Percentiles rank a stretch among this genome's conserved stretches.
phyloP scores from a whole-genome alignment of 2,797 vertebrate genomes.

The Gymnopithys bicolor region DNA sequence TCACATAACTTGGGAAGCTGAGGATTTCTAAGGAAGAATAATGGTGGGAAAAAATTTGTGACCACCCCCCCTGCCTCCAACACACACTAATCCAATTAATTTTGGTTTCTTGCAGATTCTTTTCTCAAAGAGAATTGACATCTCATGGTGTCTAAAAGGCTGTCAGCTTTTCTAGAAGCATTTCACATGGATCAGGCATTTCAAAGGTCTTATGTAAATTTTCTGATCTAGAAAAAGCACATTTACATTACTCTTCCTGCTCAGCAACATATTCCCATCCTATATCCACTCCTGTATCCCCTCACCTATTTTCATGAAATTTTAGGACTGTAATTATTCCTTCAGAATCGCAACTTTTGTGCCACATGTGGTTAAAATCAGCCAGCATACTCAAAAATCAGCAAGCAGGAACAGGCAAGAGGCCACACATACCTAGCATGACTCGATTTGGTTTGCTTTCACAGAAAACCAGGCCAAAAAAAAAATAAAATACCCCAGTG shows the following conservation, averaged over 20 bases:
- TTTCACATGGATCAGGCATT: background rate
- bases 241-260: background rate
- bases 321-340: background rate
- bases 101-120: background rate
- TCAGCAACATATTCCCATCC: background rate
- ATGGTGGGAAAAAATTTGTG: background rate
- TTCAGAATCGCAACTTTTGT: background rate
- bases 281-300: background rate
- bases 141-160: background rate
- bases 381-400: background rate
- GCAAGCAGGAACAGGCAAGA: background rate
- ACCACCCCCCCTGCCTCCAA: background rate
- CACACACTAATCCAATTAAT: background rate
- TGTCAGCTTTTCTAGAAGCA: background rate
- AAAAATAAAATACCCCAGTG: background rate
- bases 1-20: background rate
- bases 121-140: constrained; percentile 8
- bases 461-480: background rate
- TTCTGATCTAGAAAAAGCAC: background rate
- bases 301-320: background rate
- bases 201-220: constrained; percentile 21
- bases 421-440: background rate
- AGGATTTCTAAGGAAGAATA: background rate
- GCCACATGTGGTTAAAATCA: background rate
- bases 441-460: background rate